A percentile compares a stretch with the other conserved stretches of the same genome.
Evolutionary conservation across 2,797 vertebrate species (phyloP).

Genomic region (Phylloscopus collybita): DNA sequence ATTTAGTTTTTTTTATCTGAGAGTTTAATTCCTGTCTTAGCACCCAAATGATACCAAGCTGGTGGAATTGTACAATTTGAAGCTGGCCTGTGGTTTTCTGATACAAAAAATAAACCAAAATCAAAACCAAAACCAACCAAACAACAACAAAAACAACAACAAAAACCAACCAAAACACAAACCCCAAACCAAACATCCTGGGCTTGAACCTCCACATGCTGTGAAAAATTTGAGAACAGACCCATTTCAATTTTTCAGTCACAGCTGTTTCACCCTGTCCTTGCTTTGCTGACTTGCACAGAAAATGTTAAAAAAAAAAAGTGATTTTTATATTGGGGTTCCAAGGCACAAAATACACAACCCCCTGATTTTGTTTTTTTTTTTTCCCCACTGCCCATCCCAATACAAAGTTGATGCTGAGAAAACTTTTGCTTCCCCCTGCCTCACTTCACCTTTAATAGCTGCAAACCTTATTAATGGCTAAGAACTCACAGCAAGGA

Average conservation of each 20-base stretch:
- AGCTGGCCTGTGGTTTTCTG: background rate
- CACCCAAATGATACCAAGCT: background rate
- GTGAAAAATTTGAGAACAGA: background rate
- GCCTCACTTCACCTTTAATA: background rate
- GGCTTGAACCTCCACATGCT: background rate
- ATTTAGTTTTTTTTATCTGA: background rate
- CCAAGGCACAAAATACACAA: background rate
- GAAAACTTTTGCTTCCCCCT: background rate
- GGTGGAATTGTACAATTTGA: background rate
- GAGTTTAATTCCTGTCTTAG: background rate
- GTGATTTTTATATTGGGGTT: background rate
- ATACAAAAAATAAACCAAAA: background rate
- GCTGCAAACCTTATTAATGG: background rate
- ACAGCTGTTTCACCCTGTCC: background rate
- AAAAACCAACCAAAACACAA: too few species aligned
- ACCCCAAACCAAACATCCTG: background rate
- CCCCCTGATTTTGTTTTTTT: fast-evolving
- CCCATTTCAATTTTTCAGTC: background rate
- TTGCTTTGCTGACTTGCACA: background rate
- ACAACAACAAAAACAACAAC: too few species aligned
- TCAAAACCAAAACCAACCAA: too few species aligned
- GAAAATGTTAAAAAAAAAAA: background rate
- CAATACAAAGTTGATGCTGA: background rate
- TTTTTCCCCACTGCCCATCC: background rate
- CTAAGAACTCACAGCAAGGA: background rate